A percentile compares a stretch with the other conserved stretches of the same genome.
phyloP scores from a whole-genome alignment of 2,797 vertebrate genomes.

The Echeneis naucrates region DNA sequence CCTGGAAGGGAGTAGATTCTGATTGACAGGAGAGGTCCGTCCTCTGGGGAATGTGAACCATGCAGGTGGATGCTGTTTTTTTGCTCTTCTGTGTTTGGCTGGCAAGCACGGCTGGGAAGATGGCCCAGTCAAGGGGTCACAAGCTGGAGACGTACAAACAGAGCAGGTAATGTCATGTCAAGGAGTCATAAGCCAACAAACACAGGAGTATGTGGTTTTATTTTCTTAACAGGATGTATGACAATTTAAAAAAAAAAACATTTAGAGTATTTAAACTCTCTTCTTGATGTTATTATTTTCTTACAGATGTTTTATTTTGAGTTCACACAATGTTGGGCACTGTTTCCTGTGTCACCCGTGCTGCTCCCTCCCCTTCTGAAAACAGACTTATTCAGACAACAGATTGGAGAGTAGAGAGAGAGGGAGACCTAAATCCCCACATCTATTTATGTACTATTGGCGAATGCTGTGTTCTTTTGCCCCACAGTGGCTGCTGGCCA shows the following conservation, averaged over 20 bases:
- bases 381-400: conserved; percentile 68
- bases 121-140: conserved; percentile 73
- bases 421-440: conserved; percentile 79
- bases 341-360: conserved; percentile 72
- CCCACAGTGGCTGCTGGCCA: conserved; percentile 61
- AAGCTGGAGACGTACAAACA: conserved; percentile 82
- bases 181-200: background rate
- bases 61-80: conserved; percentile 83
- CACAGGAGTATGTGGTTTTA: background rate
- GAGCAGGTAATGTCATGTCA: conserved; percentile 79
- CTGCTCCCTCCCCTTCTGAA: conserved; percentile 51
- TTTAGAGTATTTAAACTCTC: conserved; percentile 9
- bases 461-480: conserved; percentile 68
- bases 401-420: conserved; percentile 69
- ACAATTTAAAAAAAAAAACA: background rate
- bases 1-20: conserved; percentile 70
- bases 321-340: conserved; percentile 51
- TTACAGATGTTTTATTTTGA: conserved; percentile 13
- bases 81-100: conserved; percentile 82
- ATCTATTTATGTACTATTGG: conserved; percentile 76
- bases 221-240: background rate
- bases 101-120: conserved; percentile 68
- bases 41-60: conserved; percentile 81
- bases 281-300: background rate
- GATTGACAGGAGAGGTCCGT: conserved; percentile 71